phyloP scores from a whole-genome alignment of 64 coral and sea anemone genomes.

The Acropora tenuis region DNA sequence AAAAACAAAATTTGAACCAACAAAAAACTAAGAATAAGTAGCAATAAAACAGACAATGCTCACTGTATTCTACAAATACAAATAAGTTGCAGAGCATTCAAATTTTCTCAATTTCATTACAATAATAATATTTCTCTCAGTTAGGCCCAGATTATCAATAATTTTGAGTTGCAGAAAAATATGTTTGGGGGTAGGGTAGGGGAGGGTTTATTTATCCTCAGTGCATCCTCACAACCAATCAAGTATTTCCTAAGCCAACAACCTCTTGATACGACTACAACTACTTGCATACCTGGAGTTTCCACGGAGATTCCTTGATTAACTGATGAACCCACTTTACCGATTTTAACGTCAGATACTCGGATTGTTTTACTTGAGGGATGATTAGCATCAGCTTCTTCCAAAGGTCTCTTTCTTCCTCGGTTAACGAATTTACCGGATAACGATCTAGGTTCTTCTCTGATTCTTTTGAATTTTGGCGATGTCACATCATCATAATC shows the following conservation, averaged over 20 bases:
- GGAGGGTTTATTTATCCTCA: too few relatives aligned
- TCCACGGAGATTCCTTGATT: conserved; percentile 31
- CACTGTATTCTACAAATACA: too few relatives aligned
- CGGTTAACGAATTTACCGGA: background rate
- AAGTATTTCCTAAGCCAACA: background rate
- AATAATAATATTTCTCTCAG: too few relatives aligned
- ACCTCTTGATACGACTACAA: background rate
- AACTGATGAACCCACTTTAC: conserved; percentile 1
- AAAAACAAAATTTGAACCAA: too few relatives aligned
- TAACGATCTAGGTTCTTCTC: background rate
- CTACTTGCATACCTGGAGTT: conserved; percentile 24
- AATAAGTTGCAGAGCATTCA: too few relatives aligned
- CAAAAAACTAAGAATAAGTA: too few relatives aligned
- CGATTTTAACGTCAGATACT: conserved; percentile 24
- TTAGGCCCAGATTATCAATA: too few relatives aligned
- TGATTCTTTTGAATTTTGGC: conserved; percentile 28
- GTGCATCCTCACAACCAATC: too few relatives aligned
- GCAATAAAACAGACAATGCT: too few relatives aligned
- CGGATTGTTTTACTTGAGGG: conserved; percentile 46
- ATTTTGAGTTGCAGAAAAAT: too few relatives aligned
- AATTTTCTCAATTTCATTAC: too few relatives aligned
- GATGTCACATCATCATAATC: conserved; percentile 94
- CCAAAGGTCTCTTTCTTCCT: conserved; percentile 47
- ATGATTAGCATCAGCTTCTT: conserved; percentile 59
- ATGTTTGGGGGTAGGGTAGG: too few relatives aligned